Evolutionary conservation across 2,888 invertebrate species (phyloP).

Genomic region (Sphaerophoria taeniata): DNA sequence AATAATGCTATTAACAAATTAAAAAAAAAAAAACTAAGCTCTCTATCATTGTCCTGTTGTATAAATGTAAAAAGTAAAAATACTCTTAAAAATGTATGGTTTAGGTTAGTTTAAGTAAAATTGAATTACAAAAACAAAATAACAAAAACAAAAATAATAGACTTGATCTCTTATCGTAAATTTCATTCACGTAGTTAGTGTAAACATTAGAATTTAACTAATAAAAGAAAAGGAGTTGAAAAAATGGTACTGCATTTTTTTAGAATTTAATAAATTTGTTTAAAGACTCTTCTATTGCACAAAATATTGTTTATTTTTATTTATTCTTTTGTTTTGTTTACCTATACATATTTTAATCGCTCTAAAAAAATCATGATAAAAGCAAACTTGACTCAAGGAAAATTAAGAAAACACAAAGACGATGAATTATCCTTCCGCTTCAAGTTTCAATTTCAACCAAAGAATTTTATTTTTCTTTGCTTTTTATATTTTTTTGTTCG

Average conservation of each 20-base stretch:
- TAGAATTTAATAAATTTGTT: too few relatives aligned
- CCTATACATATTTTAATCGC: too few relatives aligned
- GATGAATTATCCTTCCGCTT: background rate
- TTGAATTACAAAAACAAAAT: background rate
- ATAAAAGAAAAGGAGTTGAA: background rate
- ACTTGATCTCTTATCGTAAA: conserved; percentile 58
- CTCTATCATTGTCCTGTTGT: conserved; percentile 46
- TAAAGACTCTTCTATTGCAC: too few relatives aligned
- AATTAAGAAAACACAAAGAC: background rate
- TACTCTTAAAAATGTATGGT: conserved; percentile 29
- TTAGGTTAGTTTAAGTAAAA: conserved; percentile 19
- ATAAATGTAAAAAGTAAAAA: conserved; percentile 67
- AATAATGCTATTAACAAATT: background rate
- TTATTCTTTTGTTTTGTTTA: too few relatives aligned
- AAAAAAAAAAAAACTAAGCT: conserved; percentile 1
- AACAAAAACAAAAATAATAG: conserved; percentile 20
- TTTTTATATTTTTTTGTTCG: background rate
- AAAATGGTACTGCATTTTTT: background rate
- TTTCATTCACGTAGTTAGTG: conserved; percentile 55
- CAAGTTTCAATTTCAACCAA: too few relatives aligned
- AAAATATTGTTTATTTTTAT: too few relatives aligned
- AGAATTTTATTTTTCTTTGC: too few relatives aligned
- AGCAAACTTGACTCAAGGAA: too few relatives aligned
- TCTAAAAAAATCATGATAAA: too few relatives aligned
- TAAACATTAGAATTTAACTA: conserved; percentile 14